A percentile compares a stretch with the other conserved stretches of the same genome.
Evolutionary conservation across 2,888 invertebrate species (phyloP).

Genomic region (Drosophila paranaensis): DNA sequence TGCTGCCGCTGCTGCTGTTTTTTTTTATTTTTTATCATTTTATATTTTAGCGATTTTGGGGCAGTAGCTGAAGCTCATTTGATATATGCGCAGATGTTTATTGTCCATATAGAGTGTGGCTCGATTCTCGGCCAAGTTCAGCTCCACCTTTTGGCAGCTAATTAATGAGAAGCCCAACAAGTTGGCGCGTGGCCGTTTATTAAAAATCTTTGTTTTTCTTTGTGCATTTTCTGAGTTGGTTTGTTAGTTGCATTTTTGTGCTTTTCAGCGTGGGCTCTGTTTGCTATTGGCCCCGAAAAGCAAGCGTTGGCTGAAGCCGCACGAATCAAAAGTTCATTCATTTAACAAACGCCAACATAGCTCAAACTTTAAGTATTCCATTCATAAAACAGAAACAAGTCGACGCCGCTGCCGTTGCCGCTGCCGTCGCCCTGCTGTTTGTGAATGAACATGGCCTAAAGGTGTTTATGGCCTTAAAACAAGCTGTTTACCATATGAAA

Average conservation of each 20-base stretch:
- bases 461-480: conserved; percentile 48
- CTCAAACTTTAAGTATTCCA: conserved; percentile 33
- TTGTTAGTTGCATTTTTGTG: conserved; percentile 33
- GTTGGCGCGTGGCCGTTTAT: conserved; percentile 63
- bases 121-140: conserved; percentile 36
- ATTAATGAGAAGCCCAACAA: conserved; percentile 58
- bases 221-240: conserved; percentile 13
- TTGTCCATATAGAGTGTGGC: conserved; percentile 10
- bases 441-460: conserved; percentile 58
- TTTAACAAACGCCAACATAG: conserved; percentile 33
- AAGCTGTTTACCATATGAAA: conserved; percentile 47
- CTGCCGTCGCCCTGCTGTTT: not conserved
- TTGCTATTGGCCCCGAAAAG: conserved; percentile 58
- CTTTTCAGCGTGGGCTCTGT: conserved; percentile 23
- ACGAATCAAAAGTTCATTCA: conserved; percentile 56
- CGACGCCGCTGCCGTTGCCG: not conserved
- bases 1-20: conserved; percentile 30
- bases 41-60: conserved; percentile 20
- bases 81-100: conserved; percentile 18
- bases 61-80: conserved; percentile 45
- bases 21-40: conserved; percentile 14
- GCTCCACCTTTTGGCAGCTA: conserved; percentile 43
- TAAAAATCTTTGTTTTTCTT: conserved; percentile 5
- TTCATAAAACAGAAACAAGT: conserved; percentile 43
- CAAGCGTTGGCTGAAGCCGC: conserved; percentile 57